A percentile compares a stretch with the other conserved stretches of the same genome.
These are phyloP conservation scores for Saccostrea echinata DNA, from an alignment of 1,140 invertebrate species.

Conservation along the genomic window DNA sequence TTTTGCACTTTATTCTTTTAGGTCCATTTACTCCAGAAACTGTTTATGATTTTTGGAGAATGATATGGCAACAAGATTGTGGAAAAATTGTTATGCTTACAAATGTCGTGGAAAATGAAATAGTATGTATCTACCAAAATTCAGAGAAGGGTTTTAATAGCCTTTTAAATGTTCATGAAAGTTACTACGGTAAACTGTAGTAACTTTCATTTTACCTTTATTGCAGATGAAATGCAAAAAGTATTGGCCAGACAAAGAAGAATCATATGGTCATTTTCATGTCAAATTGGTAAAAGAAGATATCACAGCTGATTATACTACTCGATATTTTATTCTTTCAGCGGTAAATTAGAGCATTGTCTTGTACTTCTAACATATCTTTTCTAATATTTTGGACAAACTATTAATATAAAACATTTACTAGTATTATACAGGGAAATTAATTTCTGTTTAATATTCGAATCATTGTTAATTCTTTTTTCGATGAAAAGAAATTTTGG, in stretches of 20 bases:
- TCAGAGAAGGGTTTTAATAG: too few relatives aligned
- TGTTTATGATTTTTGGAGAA: constrained; percentile 53
- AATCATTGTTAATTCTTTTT: background rate
- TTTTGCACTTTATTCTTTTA: background rate
- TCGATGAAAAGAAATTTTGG: too few relatives aligned
- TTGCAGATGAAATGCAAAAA: constrained; percentile 94
- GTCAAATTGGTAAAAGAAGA: background rate
- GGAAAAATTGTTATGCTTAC: constrained; percentile 52
- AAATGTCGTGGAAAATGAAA: constrained; percentile 46
- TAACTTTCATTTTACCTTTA: background rate
- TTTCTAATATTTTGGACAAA: background rate
- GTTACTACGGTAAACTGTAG: background rate
- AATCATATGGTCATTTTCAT: constrained; percentile 75
- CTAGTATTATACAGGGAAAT: background rate
- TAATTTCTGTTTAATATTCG: background rate
- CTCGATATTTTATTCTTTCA: constrained; percentile 16
- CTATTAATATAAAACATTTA: background rate
- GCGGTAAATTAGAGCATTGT: background rate
- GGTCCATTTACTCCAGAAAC: constrained; percentile 49
- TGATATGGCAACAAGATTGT: constrained; percentile 59
- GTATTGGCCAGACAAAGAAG: constrained; percentile 90
- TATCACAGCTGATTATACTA: constrained; percentile 37
- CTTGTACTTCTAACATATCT: background rate
- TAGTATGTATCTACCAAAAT: constrained; percentile 24
- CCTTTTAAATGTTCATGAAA: too few relatives aligned